Evolutionary conservation across 2,888 invertebrate species (phyloP).

Genomic region (Fragum whitleyi): DNA sequence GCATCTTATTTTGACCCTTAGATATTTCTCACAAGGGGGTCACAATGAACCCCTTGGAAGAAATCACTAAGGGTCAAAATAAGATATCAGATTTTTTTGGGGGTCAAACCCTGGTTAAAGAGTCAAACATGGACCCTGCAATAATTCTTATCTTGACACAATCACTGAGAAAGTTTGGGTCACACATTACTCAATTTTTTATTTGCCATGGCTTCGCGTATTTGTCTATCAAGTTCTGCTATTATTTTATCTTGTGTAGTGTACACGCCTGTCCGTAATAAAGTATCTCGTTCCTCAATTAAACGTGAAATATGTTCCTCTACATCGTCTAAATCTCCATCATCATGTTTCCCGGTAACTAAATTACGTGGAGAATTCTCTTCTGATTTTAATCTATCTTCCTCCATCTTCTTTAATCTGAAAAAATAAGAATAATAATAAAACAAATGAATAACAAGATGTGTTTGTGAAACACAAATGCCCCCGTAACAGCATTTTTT

Average conservation of each 20-base stretch:
- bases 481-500: no score
- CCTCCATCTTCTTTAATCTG: constrained; percentile 80
- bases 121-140: no score
- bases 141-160: no score
- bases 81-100: no score
- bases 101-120: no score
- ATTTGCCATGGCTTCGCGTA: constrained; percentile 82
- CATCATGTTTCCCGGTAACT: constrained; percentile 59
- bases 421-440: constrained; percentile 22
- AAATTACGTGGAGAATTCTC: constrained; percentile 66
- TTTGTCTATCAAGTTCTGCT: constrained; percentile 85
- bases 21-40: no score
- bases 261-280: constrained; percentile 85
- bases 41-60: no score
- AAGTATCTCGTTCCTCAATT: constrained; percentile 84
- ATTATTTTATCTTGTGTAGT: constrained; percentile 85
- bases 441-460: no score
- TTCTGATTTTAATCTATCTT: constrained; percentile 73
- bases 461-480: no score
- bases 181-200: constrained; percentile 70
- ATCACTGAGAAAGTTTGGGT: constrained; percentile 10
- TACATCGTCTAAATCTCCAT: constrained; percentile 69
- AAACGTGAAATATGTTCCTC: constrained; percentile 84
- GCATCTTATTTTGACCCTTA: no score
- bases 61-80: no score